A percentile compares a stretch with the other conserved stretches of the same genome.
Evolutionary conservation across 2,797 vertebrate genomes (phyloP).

Genomic region (Sebastes diploproa): DNA sequence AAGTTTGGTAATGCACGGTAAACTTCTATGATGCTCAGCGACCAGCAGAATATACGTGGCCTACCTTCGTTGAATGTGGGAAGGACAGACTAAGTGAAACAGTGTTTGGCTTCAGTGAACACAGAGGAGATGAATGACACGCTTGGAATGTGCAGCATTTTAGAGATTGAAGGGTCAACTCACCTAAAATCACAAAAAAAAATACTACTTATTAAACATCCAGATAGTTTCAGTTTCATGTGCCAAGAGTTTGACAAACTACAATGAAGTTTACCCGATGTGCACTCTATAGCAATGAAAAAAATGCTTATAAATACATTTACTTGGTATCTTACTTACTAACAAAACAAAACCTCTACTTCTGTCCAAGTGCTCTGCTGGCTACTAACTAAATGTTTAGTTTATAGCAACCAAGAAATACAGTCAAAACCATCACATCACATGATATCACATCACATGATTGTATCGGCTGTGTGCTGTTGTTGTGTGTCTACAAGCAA

Average conservation of each 20-base stretch:
- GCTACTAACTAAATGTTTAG: background rate
- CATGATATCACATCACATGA: background rate
- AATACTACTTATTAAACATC: background rate
- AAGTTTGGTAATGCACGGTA: background rate
- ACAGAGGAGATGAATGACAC: conserved; percentile 8
- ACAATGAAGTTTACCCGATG: background rate
- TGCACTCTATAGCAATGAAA: background rate
- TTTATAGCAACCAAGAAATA: background rate
- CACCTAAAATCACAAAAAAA: background rate
- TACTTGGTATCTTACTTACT: background rate
- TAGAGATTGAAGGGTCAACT: background rate
- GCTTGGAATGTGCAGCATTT: conserved; percentile 35
- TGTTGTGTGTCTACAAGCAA: background rate
- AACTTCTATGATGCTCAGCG: background rate
- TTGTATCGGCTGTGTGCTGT: background rate
- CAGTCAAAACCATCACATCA: background rate
- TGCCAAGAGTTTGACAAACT: background rate
- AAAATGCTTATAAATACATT: background rate
- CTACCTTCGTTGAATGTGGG: background rate
- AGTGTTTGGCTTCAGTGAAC: background rate
- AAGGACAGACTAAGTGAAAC: background rate
- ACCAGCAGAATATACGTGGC: accelerated
- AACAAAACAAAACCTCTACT: background rate
- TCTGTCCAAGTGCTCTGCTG: background rate
- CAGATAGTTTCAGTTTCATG: background rate